A percentile compares a stretch with the other conserved stretches of the same genome.
These are phyloP conservation scores for Bombus breviceps DNA, from an alignment of 1,140 invertebrate species.

Conservation along the genomic window DNA sequence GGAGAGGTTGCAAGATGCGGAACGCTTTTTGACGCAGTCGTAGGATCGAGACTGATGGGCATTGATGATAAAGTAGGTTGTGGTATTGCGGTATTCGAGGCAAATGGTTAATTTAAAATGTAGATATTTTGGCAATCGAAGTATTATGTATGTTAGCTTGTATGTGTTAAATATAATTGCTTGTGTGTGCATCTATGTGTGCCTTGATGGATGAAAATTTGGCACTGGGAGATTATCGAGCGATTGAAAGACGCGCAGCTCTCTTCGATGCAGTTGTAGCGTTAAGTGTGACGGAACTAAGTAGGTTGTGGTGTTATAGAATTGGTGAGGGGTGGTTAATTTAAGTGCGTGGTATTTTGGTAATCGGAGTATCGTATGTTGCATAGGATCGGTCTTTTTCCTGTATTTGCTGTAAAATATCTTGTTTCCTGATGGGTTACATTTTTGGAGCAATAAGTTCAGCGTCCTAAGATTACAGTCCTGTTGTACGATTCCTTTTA, in stretches of 20 bases:
- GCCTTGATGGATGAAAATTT: too few relatives aligned
- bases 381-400: not conserved
- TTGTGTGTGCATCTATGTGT: too few relatives aligned
- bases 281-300: not conserved
- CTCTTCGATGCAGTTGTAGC: too few relatives aligned
- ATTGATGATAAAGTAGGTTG: not conserved
- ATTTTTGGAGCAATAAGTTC: not conserved
- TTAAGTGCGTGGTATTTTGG: too few relatives aligned
- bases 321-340: not conserved
- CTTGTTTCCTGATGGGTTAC: not conserved
- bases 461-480: too few relatives aligned
- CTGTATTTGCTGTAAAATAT: not conserved
- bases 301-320: not conserved
- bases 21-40: not conserved
- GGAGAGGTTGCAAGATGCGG: not conserved
- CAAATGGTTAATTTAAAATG: too few relatives aligned
- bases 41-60: not conserved
- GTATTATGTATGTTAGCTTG: too few relatives aligned
- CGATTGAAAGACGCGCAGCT: too few relatives aligned
- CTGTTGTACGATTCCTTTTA: too few relatives aligned
- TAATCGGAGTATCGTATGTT: not conserved
- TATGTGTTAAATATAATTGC: too few relatives aligned
- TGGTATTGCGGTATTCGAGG: not conserved
- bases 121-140: too few relatives aligned
- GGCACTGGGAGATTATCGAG: too few relatives aligned